Percentiles rank a stretch among this genome's conserved stretches.
phyloP scores from a whole-genome alignment of 2,888 invertebrate genomes.

The Sphaerophoria taeniata region DNA sequence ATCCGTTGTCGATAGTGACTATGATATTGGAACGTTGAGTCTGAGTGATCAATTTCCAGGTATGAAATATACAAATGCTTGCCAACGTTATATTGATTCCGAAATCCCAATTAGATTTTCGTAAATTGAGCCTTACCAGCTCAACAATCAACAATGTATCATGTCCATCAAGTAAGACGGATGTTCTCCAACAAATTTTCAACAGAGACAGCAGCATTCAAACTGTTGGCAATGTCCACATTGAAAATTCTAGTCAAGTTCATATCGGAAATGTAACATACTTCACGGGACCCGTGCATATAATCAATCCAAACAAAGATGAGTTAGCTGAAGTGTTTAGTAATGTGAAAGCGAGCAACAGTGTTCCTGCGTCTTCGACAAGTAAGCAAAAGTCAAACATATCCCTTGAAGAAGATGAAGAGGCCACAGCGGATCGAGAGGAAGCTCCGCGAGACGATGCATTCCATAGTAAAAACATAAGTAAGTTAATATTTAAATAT shows the following conservation, averaged over 20 bases:
- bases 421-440: conserved; percentile 75
- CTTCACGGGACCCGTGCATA: conserved; percentile 83
- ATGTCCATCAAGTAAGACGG: conserved; percentile 74
- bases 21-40: conserved; percentile 36
- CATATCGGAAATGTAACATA: conserved; percentile 84
- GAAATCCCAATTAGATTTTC: conserved; percentile 6
- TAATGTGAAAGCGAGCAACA: not conserved
- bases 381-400: conserved; percentile 2
- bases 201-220: conserved; percentile 80
- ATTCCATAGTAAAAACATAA: conserved; percentile 78
- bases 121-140: conserved; percentile 36
- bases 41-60: conserved; percentile 20
- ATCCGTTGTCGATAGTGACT: conserved; percentile 58
- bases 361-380: conserved; percentile 10
- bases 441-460: conserved; percentile 77
- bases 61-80: not conserved
- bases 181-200: conserved; percentile 77
- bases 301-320: conserved; percentile 75
- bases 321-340: conserved; percentile 41
- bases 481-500: not conserved
- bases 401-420: conserved; percentile 24
- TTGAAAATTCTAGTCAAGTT: conserved; percentile 83
- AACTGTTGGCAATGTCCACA: conserved; percentile 80
- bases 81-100: not conserved
- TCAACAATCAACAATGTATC: conserved; percentile 52